Conservation (phyloP, 2,113 vertebrate genomes). For the Phyllostomus hastatus region DNA sequence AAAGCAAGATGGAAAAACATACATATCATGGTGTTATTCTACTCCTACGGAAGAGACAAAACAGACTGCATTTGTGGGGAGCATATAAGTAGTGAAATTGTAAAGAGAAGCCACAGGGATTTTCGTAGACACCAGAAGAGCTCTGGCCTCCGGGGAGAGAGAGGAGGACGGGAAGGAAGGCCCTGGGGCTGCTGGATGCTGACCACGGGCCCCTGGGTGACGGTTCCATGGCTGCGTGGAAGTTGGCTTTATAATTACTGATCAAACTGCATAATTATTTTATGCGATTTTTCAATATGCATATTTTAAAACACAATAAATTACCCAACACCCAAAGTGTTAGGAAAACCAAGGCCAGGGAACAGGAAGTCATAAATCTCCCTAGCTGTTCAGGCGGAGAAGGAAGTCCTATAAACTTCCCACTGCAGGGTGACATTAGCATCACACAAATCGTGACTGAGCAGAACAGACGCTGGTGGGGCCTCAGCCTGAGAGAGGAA, state of each 20-base stretch:
- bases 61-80: neutral
- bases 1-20: neutral
- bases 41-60: neutral
- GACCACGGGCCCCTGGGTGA: too few species aligned
- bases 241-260: neutral
- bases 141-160: neutral
- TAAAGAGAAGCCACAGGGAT: neutral
- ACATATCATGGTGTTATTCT: neutral
- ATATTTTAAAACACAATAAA: neutral
- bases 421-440: neutral
- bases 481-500: neutral
- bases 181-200: fast-evolving
- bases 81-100: neutral
- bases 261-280: neutral
- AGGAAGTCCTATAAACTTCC: neutral
- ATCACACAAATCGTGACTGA: neutral
- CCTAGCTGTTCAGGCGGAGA: neutral
- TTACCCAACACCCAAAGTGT: neutral
- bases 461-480: neutral
- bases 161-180: neutral
- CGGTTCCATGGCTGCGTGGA: too few species aligned
- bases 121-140: neutral
- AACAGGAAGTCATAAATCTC: neutral
- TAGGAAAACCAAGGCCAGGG: neutral
- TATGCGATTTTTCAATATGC: neutral